Evolutionary conservation across 2,113 vertebrate species (phyloP), one percentile per base, ranked within the genome.

Genomic region (Spea bombifrons): DNA sequence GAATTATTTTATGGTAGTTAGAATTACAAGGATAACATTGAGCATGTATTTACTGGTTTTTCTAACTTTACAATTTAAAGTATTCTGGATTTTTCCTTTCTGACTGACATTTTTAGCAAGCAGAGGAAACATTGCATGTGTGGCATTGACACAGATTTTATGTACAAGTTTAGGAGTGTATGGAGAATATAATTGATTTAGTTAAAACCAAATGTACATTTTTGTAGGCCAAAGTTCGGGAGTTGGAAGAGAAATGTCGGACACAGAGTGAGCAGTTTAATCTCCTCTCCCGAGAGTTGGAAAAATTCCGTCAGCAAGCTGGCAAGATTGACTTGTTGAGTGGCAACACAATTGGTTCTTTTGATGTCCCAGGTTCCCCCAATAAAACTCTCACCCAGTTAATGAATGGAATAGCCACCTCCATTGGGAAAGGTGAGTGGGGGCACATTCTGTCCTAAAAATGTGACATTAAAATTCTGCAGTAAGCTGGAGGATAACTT

Each of bases 231-330:
- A 98, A 97, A 89, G 97, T 99, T 5, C 92, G 93, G 1, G 96
- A 98, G 90, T 89, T 99, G 86, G 97, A 99, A 89, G 95, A 96
- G 84, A 97, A 96, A 94, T 99, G 97, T 82, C 93, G 96, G 82
- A 86, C 80, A 0, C 97, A 98, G 90, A 96, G 96, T 81, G 96
- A 99, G 85, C 97, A 99, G 86, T 99, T 98, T 92, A 93, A 95
- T 87, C 94, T 96, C 84, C 91, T 99, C 84, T 97, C 97, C 3
- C 91, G 93, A 86, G 96, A 97, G 86, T 91, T 99, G 88, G 94
- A 98, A 88, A 90, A 88, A 75, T 97, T 98, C 85, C 94, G 96
- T 59, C 90, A 94, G 88, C 95, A 97, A 86, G 90, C 97, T 0
- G 94, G 96, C 68, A 93, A 90, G 84, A 92, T 96, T 63, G 94